Conservation (phyloP, 2,888 invertebrate genomes). For the Eristalis arbustorum region DNA sequence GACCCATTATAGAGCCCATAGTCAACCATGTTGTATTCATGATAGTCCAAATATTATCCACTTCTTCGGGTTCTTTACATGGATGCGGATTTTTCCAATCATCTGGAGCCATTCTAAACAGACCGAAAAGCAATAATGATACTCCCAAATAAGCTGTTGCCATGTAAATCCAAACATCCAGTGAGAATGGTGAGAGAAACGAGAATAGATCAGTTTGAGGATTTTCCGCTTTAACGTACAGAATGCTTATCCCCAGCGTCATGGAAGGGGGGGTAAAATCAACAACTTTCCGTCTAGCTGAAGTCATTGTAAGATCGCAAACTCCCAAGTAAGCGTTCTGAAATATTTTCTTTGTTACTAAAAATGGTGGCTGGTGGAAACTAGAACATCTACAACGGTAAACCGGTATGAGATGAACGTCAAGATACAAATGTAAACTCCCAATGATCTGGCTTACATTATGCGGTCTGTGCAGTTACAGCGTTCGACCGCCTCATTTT, state of each 20-base stretch:
- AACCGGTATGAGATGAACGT: too few species aligned
- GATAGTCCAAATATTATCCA: slow-evolving; percentile 93
- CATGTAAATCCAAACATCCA: slow-evolving; percentile 96
- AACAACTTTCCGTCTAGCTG: slow-evolving; percentile 91
- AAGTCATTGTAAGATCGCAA: slow-evolving; percentile 97
- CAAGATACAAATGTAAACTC: too few species aligned
- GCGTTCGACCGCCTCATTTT: too few species aligned
- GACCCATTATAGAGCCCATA: slow-evolving; percentile 94
- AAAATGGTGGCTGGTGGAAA: background rate
- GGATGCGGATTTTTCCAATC: slow-evolving; percentile 98
- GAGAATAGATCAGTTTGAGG: slow-evolving; percentile 91
- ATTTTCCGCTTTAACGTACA: slow-evolving; percentile 90
- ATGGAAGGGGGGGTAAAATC: slow-evolving; percentile 99
- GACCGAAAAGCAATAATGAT: slow-evolving; percentile 89
- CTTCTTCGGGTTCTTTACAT: slow-evolving; percentile 91
- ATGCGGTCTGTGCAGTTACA: too few species aligned
- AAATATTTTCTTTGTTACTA: background rate
- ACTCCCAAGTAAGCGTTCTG: slow-evolving; percentile 97
- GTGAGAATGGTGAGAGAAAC: slow-evolving; percentile 92
- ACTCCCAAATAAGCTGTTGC: slow-evolving; percentile 92
- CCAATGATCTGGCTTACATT: too few species aligned
- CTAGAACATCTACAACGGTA: too few species aligned
- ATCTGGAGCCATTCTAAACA: slow-evolving; percentile 92
- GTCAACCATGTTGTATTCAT: slow-evolving; percentile 96
- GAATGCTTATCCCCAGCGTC: slow-evolving; percentile 95